Conservation (phyloP, 2,113 vertebrate genomes). For the Lipotes vexillifer region DNA sequence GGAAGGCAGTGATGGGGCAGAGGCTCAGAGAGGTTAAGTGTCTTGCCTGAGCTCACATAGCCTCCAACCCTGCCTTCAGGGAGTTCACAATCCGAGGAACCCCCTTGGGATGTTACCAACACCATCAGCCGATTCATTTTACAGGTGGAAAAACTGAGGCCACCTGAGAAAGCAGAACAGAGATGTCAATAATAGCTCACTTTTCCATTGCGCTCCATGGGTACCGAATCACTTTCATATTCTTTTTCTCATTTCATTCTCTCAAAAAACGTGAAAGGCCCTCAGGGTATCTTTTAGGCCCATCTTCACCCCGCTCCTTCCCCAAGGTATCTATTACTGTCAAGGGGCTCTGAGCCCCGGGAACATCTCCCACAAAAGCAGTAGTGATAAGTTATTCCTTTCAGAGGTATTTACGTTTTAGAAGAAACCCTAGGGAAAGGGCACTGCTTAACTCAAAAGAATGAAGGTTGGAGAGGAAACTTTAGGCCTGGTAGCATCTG, state of each 20-base stretch:
- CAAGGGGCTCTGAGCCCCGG: neutral
- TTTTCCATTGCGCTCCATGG: neutral
- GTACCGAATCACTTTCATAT: neutral
- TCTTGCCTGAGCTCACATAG: neutral
- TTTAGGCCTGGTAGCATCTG: neutral
- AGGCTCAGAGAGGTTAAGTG: neutral
- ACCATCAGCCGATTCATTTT: neutral
- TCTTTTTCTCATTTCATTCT: neutral
- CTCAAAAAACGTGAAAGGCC: neutral
- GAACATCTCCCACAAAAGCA: neutral
- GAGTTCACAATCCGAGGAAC: neutral
- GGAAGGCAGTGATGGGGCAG: neutral
- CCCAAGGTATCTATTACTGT: neutral
- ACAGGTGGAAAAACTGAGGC: neutral
- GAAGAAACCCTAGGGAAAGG: neutral
- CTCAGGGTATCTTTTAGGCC: neutral
- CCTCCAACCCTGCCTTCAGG: neutral
- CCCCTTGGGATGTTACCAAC: too few relatives aligned
- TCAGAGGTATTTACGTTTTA: neutral
- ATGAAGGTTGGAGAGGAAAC: neutral
- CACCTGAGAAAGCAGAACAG: neutral
- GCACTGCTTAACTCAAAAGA: too few relatives aligned
- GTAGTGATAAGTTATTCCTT: neutral
- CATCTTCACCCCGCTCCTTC: neutral
- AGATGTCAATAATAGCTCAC: neutral